These are phyloP conservation scores for Corynorhinus townsendii DNA, from an alignment of 2,113 vertebrate species.

Conservation along the genomic window DNA sequence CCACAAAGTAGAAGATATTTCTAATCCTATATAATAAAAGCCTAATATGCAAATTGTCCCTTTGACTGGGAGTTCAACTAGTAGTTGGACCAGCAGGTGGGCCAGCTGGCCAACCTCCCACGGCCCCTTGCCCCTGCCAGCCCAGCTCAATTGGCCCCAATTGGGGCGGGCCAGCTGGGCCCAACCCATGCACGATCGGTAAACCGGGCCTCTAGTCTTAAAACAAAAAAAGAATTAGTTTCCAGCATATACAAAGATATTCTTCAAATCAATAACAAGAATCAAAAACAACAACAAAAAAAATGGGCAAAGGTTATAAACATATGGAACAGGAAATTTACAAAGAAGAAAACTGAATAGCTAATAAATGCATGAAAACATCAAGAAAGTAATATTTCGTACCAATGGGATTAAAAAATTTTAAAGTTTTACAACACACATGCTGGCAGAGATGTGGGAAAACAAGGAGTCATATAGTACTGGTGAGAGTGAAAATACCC, in stretches of 20 bases:
- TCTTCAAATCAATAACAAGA: background rate
- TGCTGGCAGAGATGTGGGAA: background rate
- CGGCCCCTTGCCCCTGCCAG: no score
- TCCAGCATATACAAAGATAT: background rate
- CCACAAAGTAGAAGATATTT: background rate
- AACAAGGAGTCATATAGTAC: background rate
- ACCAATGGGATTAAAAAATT: slow-evolving; percentile 8
- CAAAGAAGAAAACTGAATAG: background rate
- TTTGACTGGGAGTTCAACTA: no score
- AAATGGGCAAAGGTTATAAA: background rate
- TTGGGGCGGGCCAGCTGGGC: no score
- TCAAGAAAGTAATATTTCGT: slow-evolving; percentile 43
- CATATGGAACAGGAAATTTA: background rate
- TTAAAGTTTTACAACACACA: slow-evolving; percentile 8
- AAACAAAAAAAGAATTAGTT: background rate
- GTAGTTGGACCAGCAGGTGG: no score
- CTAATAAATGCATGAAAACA: background rate
- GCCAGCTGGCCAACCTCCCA: no score
- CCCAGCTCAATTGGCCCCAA: no score
- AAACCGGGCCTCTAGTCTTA: background rate
- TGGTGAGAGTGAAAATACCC: background rate
- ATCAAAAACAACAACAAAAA: background rate
- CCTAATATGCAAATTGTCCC: no score
- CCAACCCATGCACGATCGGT: no score
- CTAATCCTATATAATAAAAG: background rate